Base-by-base conservation (phyloP, 2,888 invertebrate genomes). In the Empis livida region DNA sequence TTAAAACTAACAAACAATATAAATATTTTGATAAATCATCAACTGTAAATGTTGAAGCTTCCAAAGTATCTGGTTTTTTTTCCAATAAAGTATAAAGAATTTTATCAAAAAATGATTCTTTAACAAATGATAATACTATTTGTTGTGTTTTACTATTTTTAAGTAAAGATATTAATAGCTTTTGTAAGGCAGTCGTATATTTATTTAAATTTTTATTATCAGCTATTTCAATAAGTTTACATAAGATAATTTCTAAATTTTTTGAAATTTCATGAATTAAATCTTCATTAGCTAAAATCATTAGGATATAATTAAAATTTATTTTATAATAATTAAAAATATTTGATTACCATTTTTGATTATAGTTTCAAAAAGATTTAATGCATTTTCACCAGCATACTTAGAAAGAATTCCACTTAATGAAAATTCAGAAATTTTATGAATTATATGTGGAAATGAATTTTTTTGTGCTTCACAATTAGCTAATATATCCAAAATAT, bases 91-190 rank as follows among this genome's bases (percentile, higher is more conserved):
- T 58, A 0, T 61, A 55, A 13, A 68, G 55, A 43, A 67, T 61
- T 54, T 67, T 68, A 50, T 67, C 65, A 44, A 67, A 67, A 47
- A 62, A 67, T 2, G 68, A 65, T 40, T 67, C 65, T 0, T 62
- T 60, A 11, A 68, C 60, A 45, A 63, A 62, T 5, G 65, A 60
- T 2, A 68, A 57, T 41, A 68, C 60, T 32, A 67, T 44, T 32
- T 64, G 63, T 37, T 68, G 61, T 0, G 65, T 65, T 51, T 64
- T 64, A 1, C 57, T 31, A 43, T 62, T 63, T 47, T 61, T 56
- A 41, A 68, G 51, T 14, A 67, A 53, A 0, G 58, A 55, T 8
- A 64, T 48, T 14, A 63, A 49, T 30, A 67, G 48, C 2, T 61
- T 62, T 1, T 67, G 50, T 5, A 64, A 58, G 11, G 62, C 61